Evolutionary conservation across 2,888 invertebrate species (phyloP).

Genomic region (Nycteola revayana): DNA sequence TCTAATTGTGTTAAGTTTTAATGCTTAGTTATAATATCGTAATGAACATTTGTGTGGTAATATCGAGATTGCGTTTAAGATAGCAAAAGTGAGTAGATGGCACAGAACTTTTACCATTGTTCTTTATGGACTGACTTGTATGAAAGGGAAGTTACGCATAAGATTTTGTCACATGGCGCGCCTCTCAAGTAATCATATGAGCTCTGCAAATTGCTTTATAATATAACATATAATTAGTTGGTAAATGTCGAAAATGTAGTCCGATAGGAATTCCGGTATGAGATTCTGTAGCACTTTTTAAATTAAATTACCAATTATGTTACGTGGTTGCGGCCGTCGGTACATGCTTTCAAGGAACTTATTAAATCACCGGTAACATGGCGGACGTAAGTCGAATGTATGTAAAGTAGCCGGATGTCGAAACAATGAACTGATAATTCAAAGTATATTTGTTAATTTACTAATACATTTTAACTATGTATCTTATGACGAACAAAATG

Average conservation of each 20-base stretch:
- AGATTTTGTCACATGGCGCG: conserved; percentile 43
- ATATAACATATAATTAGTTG: conserved; percentile 2
- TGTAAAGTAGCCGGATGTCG: conserved; percentile 24
- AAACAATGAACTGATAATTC: conserved; percentile 14
- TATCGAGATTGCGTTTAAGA: conserved; percentile 52
- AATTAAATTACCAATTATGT: neutral
- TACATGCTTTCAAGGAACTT: conserved; percentile 33
- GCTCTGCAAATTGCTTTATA: conserved; percentile 14
- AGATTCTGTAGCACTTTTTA: conserved; percentile 10
- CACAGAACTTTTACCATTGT: conserved; percentile 57
- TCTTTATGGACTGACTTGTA: conserved; percentile 31
- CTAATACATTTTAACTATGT: no score
- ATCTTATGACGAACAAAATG: no score
- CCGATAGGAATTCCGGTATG: conserved; percentile 13
- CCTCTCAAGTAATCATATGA: conserved; percentile 35
- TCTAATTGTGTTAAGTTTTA: conserved; percentile 10
- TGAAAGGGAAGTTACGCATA: conserved; percentile 24
- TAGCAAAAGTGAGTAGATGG: conserved; percentile 44
- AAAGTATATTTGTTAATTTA: no score
- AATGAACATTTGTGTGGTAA: conserved; percentile 40
- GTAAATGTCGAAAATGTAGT: conserved; percentile 9
- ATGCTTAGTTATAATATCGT: conserved; percentile 33
- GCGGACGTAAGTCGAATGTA: conserved; percentile 22
- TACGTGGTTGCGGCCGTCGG: neutral
- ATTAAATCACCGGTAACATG: conserved; percentile 25